Base-by-base conservation (phyloP, 2,113 vertebrate genomes). In the Reinhardtius hippoglossoides region DNA sequence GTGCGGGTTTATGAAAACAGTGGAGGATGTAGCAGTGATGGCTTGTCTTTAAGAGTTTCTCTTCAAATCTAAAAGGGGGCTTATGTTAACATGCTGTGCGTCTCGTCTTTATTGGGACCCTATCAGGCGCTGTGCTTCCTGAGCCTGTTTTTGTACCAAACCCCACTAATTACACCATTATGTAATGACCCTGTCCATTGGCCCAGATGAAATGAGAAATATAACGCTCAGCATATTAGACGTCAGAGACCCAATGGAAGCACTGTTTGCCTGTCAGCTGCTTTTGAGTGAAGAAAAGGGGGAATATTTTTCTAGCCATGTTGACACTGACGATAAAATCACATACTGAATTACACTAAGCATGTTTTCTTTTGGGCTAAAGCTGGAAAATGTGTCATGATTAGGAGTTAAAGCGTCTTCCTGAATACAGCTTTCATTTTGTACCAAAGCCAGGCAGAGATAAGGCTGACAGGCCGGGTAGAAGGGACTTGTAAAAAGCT, bases 1-100 rank as follows among this genome's bases (percentile, higher is more conserved):
- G 71, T 74, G 55, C 4, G 59, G 87, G 87, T 92, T 92, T 88
- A 91, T 80, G 84, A 88, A 89, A 92, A 89, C 87, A 90, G 80
- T 56, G 18, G 67, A 71, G 82, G 83, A 83, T 87, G 82, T 83
- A 85, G 71, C 82, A 54, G 70, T 48, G 80, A 80, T 64, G 63
- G 76, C 66, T 15, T 67, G 37, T 75, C 81, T 86, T 67, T 69
- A 56, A 81, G 60, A 67, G 71, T 67, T 80, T 74, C 74, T 48
- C 42, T 68, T 60, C 65, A 24, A 42, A 71, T 73, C 64, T 73
- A 76, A 81, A 83, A 83, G 70, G 59, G 78, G 69, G 85, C 78
- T 89, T 73, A 72, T 59, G 46, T 85, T 87, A 80, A 80, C 73
- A 82, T 61, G 75, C 72, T 69, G 65, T 1, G 24, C 59, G 64